Percentiles rank a stretch among this genome's conserved stretches.
These are phyloP conservation scores for human DNA, from an alignment of 2,113 vertebrate species.

Conservation along the genomic window GRCh38 chr9:78987501-78988000, in stretches of 20 bases:
- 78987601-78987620: not conserved
- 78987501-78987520: not conserved
- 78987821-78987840: not conserved
- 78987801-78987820: not conserved
- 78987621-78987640: not conserved
- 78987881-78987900: not conserved
- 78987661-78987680: not conserved
- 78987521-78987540: not conserved
- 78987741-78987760: not conserved
- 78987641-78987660: not conserved
- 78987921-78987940: not conserved
- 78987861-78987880: not conserved
- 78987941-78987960: not conserved
- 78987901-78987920: not conserved
- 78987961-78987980: not conserved
- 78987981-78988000: not conserved
- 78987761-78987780: not conserved
- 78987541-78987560: not conserved
- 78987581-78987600: not conserved
- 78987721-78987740: not conserved
- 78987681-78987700: not conserved
- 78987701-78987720: not conserved
- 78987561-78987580: not conserved
- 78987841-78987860: not conserved
- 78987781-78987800: not conserved